Percentiles rank a stretch among this genome's conserved stretches.
Evolutionary conservation across 1,140 invertebrate genomes (phyloP).

Genomic region (Drosophila nigromelanica): DNA sequence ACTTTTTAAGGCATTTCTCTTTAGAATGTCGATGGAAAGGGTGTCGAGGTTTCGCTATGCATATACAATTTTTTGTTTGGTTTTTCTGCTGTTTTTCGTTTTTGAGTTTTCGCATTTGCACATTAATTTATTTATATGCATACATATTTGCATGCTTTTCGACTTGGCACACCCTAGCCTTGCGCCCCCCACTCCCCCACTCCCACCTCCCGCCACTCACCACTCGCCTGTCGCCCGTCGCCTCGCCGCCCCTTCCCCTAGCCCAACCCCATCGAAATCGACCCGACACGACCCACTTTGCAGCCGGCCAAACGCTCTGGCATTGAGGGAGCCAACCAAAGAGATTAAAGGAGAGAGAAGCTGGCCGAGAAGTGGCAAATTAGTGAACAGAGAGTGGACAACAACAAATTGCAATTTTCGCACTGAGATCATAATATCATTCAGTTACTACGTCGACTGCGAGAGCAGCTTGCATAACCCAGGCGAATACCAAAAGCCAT

Average conservation of each 20-base stretch:
- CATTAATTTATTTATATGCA: conserved; percentile 82
- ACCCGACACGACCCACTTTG: conserved; percentile 65
- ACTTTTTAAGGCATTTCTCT: background rate
- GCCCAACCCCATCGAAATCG: conserved; percentile 24
- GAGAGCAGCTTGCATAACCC: conserved; percentile 41
- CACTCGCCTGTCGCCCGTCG: background rate
- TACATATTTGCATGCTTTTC: conserved; percentile 79
- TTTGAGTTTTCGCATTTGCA: conserved; percentile 68
- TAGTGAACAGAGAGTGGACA: conserved; percentile 49
- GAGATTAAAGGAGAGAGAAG: conserved; percentile 2
- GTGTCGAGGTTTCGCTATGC: conserved; percentile 11
- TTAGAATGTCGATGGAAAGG: conserved; percentile 15
- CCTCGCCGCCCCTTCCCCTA: background rate
- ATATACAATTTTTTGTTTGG: background rate
- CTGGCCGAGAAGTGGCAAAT: conserved; percentile 43
- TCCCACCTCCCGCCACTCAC: conserved; percentile 17
- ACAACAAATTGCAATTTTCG: conserved; percentile 63
- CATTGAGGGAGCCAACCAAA: conserved; percentile 55
- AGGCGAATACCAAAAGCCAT: conserved; percentile 13
- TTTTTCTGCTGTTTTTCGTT: conserved; percentile 43
- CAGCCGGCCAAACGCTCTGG: conserved; percentile 51
- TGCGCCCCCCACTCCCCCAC: conserved; percentile 6
- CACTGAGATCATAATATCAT: conserved; percentile 78
- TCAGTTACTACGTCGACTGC: conserved; percentile 51
- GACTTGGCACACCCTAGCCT: conserved; percentile 64